Percentiles rank a stretch among this genome's conserved stretches.
Evolutionary conservation across 2,888 invertebrate genomes (phyloP).

Genomic region (Epistrophe grossulariae): DNA sequence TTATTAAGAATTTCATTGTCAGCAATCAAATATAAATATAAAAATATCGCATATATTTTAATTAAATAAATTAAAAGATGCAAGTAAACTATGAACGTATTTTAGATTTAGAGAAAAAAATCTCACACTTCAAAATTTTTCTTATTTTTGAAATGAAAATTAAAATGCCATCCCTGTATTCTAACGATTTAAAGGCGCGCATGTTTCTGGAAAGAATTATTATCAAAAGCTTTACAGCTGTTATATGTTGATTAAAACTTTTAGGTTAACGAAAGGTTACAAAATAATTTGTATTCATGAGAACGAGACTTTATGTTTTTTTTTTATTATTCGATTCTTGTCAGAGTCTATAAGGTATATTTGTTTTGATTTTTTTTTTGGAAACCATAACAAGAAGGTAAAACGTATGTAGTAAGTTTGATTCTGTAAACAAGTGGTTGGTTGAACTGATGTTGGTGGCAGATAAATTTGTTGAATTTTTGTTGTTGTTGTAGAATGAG

Average conservation of each 20-base stretch:
- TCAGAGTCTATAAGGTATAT: slow-evolving; percentile 17
- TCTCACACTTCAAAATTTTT: no score
- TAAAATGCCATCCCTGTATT: slow-evolving; percentile 36
- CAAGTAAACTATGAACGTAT: no score
- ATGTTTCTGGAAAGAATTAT: slow-evolving; percentile 37
- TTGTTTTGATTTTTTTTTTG: slow-evolving; percentile 8
- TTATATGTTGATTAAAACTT: slow-evolving; percentile 42
- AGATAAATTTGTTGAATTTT: neutral
- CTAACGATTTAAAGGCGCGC: slow-evolving; percentile 32
- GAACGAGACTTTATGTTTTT: slow-evolving; percentile 1
- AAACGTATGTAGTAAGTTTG: neutral
- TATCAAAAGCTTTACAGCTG: slow-evolving; percentile 54
- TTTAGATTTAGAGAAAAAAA: no score
- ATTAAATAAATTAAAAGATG: no score
- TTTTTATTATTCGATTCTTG: neutral
- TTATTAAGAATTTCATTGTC: no score
- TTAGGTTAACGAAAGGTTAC: slow-evolving; percentile 73
- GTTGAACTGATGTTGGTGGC: neutral
- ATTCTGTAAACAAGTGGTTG: slow-evolving; percentile 46
- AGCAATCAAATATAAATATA: no score
- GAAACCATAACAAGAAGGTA: slow-evolving; percentile 14
- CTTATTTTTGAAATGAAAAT: no score
- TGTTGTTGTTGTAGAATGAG: neutral
- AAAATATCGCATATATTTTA: no score
- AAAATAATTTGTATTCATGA: slow-evolving; percentile 56